A percentile compares a stretch with the other conserved stretches of the same genome.
Conservation (phyloP, 2,113 vertebrate genomes). For the Panthera leo region DNA sequence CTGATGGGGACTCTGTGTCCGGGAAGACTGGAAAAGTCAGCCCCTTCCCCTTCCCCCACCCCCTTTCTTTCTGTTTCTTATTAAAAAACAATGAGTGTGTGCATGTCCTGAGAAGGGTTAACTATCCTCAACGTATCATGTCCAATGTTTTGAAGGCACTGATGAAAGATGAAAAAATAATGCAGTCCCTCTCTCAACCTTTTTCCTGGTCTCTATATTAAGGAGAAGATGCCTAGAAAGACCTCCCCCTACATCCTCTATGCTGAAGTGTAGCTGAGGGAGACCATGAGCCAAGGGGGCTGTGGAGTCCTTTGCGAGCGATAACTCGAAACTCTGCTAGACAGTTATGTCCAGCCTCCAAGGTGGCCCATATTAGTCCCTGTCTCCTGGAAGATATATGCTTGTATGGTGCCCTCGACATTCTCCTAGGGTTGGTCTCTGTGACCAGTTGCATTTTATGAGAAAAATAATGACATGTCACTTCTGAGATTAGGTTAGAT, state of each 20-base stretch:
- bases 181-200: neutral
- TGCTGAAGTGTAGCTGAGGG: no score
- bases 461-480: neutral
- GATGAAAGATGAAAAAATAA: neutral
- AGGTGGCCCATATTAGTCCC: fast-evolving
- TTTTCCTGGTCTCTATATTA: neutral
- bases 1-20: neutral
- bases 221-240: neutral
- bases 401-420: fast-evolving
- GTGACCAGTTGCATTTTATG: neutral
- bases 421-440: neutral
- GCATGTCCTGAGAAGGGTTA: neutral
- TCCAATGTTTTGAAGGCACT: neutral
- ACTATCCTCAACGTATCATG: neutral
- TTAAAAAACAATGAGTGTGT: neutral
- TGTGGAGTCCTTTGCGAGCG: neutral
- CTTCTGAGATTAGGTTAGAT: neutral
- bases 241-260: neutral
- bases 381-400: fast-evolving
- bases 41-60: no score
- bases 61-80: neutral
- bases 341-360: neutral
- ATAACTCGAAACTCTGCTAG: neutral
- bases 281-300: neutral
- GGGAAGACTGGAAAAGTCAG: neutral